Evolutionary conservation across 2,113 vertebrate genomes (phyloP).

Genomic region (Coptodon rendalli): DNA sequence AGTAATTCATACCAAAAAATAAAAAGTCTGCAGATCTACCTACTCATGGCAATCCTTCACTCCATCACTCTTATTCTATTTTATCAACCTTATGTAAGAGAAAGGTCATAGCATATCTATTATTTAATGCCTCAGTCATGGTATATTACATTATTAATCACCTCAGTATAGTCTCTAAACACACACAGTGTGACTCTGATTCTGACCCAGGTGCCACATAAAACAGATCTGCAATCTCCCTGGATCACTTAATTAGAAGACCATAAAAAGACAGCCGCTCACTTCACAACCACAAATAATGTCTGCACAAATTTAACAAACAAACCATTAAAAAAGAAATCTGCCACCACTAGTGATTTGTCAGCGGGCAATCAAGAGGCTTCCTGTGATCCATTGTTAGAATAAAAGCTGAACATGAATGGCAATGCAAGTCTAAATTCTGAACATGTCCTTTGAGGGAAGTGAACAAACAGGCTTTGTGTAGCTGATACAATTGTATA

Average conservation of each 20-base stretch:
- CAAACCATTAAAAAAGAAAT: neutral
- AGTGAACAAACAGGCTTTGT: conserved; percentile 33
- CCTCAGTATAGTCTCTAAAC: conserved; percentile 25
- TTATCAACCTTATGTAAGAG: conserved; percentile 34
- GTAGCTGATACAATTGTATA: conserved; percentile 31
- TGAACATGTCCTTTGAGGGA: neutral
- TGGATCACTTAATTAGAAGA: neutral
- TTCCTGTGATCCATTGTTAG: neutral
- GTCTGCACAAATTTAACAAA: neutral
- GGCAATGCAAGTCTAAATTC: neutral
- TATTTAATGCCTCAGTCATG: conserved; percentile 58
- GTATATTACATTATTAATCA: conserved; percentile 66
- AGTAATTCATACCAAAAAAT: neutral
- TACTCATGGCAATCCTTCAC: neutral
- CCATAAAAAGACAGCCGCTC: neutral
- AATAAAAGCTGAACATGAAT: conserved; percentile 8
- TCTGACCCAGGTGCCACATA: neutral
- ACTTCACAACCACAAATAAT: conserved; percentile 3
- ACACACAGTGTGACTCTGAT: conserved; percentile 4
- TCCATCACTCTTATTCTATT: conserved; percentile 12
- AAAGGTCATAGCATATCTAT: conserved; percentile 66
- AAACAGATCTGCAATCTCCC: neutral
- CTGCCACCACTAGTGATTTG: neutral
- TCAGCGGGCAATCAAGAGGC: neutral
- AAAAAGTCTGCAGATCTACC: neutral